Evolutionary conservation across 2,113 vertebrate species (phyloP).

Genomic region (Otolemur garnettii): DNA sequence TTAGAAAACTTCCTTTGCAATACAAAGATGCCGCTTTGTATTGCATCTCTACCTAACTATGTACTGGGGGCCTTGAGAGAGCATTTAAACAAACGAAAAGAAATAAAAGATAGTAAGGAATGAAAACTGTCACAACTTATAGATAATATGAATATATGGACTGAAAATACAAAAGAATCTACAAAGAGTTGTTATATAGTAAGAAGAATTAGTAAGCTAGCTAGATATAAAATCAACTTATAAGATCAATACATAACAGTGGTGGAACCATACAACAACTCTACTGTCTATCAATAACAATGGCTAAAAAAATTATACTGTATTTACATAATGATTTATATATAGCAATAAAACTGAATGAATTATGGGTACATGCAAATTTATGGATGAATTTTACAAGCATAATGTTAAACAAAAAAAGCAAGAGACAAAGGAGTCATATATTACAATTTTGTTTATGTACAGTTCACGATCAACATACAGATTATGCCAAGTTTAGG

Average conservation of each 20-base stretch:
- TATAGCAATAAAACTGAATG: not conserved
- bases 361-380: constrained; percentile 36
- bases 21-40: not conserved
- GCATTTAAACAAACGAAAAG: not conserved
- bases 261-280: not conserved
- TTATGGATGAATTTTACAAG: constrained; percentile 31
- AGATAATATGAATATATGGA: not conserved
- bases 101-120: not conserved
- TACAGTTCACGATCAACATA: not conserved
- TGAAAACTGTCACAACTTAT: not conserved
- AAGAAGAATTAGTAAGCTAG: not conserved
- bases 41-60: constrained; percentile 2
- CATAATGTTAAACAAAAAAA: constrained; percentile 24
- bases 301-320: not conserved
- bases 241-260: not conserved
- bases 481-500: not conserved
- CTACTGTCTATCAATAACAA: constrained; percentile 4
- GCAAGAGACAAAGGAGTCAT: not conserved
- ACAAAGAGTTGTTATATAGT: not conserved
- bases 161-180: constrained; percentile 32
- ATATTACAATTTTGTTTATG: constrained; percentile 15
- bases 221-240: constrained; percentile 7
- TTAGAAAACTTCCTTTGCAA: constrained; percentile 1
- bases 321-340: not conserved
- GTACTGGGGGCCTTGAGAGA: not conserved